phyloP scores from a whole-genome alignment of 2,113 vertebrate genomes.

The Spilogale gracilis region DNA sequence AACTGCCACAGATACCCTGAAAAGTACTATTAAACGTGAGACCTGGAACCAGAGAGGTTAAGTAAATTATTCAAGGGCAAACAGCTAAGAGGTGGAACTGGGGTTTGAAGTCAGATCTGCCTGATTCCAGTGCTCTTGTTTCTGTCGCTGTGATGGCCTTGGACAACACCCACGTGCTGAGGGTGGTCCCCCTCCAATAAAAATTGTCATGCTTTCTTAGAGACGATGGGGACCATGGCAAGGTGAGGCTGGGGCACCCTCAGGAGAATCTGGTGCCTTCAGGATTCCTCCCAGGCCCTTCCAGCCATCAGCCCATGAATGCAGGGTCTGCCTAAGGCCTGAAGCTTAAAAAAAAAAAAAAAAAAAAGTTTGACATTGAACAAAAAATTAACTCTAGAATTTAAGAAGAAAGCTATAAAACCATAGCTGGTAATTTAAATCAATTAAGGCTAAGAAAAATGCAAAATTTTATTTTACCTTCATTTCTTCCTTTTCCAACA shows the following conservation, averaged over 20 bases:
- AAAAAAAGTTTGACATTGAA: not conserved
- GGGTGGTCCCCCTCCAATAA: not conserved
- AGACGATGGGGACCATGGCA: not conserved
- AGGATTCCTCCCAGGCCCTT: not conserved
- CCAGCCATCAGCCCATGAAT: accelerated
- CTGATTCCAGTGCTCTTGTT: not conserved
- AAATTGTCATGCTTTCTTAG: not conserved
- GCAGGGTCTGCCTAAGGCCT: not conserved
- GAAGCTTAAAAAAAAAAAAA: not conserved
- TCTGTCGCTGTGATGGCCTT: not conserved
- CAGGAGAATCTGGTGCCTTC: not conserved
- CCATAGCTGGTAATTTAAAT: not conserved
- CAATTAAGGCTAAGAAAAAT: not conserved
- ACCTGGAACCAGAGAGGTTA: not conserved
- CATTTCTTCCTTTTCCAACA: not conserved
- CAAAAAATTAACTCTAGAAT: not conserved
- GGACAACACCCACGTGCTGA: too few relatives aligned
- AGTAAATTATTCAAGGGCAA: not conserved
- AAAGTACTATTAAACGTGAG: not conserved
- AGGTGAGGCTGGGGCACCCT: not conserved
- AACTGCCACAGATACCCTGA: not conserved
- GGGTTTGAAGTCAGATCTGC: not conserved
- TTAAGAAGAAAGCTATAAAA: not conserved
- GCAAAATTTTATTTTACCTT: not conserved
- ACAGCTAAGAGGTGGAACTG: constrained; percentile 12